Evolutionary conservation across 1,140 invertebrate species (phyloP), one percentile per base, ranked within the genome.

Genomic region (Phenacoccus solenopsis): DNA sequence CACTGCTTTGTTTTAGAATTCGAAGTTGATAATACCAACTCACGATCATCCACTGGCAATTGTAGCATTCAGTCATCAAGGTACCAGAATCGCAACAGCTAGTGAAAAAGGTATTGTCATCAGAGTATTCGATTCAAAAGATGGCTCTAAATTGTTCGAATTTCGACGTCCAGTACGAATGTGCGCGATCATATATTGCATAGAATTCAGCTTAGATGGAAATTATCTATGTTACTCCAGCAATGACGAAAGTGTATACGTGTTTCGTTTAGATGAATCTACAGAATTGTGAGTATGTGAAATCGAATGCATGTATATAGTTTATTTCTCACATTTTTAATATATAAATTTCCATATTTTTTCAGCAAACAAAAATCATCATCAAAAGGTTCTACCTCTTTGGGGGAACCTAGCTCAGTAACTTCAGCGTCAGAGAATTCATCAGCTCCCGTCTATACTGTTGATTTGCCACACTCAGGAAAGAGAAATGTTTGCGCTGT

Each of bases 231-330:
- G 90, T 74, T 93, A 91, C 74, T 96, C 94, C 69, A 96, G 93
- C 76, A 98, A 98, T 80, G 98, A 96, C 13, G 96, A 98, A 84
- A 99, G 97, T 25, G 92, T 99, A 74, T 97, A 99, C 81, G 89
- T 99, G 74, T 99, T 99, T 80, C 93, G 92, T 79, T 81, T 98
- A 74, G 90, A 92, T 77, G 85, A 86, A 74, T 80, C 84, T 7
- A 87, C 85, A 76, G 86, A 90, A 74, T 81, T 82, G 88, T 90
- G 79, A 78, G 82, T 80, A 61, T 73, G 28, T 13, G 69, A 35
- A 10, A 69, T 21, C 70, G 22, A n/a, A n/a, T n/a, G n/a, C 73
- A 28, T 13, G 68, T 61, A 9, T 70, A n/a, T 72, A n/a, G n/a
- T n/a, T n/a, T n/a, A n/a, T n/a, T n/a, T n/a, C n/a, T n/a, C n/a